These are phyloP conservation scores for Pterois miles DNA, from an alignment of 2,797 vertebrate species.

Conservation along the genomic window DNA sequence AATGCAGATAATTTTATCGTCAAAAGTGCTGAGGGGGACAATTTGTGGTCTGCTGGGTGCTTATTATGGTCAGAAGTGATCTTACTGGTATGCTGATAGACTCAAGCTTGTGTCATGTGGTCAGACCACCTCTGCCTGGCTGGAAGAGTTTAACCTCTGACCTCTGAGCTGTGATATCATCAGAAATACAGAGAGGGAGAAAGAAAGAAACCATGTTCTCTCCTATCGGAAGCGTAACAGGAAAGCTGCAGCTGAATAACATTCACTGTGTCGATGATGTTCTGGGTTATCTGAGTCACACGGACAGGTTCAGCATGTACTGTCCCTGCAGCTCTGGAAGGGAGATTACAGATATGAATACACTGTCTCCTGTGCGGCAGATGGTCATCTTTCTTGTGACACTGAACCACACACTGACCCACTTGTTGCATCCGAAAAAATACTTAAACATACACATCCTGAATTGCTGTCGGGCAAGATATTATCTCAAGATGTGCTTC, in stretches of 20 bases:
- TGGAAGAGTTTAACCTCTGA: slow-evolving; percentile 49
- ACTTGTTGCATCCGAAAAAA: slow-evolving; percentile 7
- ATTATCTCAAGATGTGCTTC: slow-evolving; percentile 30
- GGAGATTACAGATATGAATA: neutral
- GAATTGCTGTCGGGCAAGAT: neutral
- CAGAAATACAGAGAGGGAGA: slow-evolving; percentile 16
- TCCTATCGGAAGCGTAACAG: slow-evolving; percentile 35
- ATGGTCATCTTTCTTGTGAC: slow-evolving; percentile 11
- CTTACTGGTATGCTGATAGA: slow-evolving; percentile 15
- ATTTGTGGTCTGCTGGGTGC: slow-evolving; percentile 21
- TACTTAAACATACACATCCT: neutral
- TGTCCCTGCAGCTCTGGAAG: slow-evolving; percentile 14
- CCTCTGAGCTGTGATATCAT: slow-evolving; percentile 23
- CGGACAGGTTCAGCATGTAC: neutral
- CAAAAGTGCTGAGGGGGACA: slow-evolving; percentile 10
- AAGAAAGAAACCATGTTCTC: neutral
- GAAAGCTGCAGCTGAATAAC: slow-evolving; percentile 45
- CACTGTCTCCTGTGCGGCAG: neutral
- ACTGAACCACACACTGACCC: slow-evolving; percentile 9
- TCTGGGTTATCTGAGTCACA: slow-evolving; percentile 56
- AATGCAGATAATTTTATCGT: slow-evolving; percentile 49
- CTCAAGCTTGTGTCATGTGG: slow-evolving; percentile 10
- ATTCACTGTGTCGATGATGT: slow-evolving; percentile 36
- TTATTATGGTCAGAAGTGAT: slow-evolving; percentile 36
- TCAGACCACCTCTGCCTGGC: slow-evolving; percentile 13